A percentile compares a stretch with the other conserved stretches of the same genome.
phyloP scores from a whole-genome alignment of 2,113 vertebrate species.

The Antechinus stuartii region DNA sequence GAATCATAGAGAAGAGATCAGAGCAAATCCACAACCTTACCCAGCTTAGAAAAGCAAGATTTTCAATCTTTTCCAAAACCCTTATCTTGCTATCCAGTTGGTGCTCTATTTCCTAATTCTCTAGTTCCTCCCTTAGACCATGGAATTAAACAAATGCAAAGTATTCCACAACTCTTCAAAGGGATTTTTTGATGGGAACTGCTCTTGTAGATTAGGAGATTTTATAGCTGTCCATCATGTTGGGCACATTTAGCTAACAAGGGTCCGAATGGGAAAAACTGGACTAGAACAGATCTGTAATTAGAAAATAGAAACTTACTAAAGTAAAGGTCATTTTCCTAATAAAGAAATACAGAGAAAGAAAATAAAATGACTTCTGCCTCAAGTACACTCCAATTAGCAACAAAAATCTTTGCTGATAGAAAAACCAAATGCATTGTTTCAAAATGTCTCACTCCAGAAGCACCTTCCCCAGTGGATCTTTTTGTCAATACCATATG shows the following conservation, averaged over 20 bases:
- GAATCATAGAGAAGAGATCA: constrained; percentile 24
- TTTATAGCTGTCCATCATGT: not conserved
- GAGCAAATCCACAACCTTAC: constrained; percentile 4
- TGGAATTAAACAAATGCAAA: constrained; percentile 37
- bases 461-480: not conserved
- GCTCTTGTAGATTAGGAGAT: constrained; percentile 11
- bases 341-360: not conserved
- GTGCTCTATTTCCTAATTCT: not conserved
- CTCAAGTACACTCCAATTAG: not conserved
- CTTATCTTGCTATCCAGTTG: constrained; percentile 24
- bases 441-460: not conserved
- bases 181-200: not conserved
- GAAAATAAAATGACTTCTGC: not conserved
- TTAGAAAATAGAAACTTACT: not conserved
- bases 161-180: not conserved
- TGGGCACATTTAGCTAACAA: not conserved
- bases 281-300: not conserved
- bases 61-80: constrained; percentile 20
- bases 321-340: not conserved
- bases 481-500: not conserved
- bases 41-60: not conserved
- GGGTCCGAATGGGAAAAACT: not conserved
- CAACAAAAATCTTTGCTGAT: not conserved
- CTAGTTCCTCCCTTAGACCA: not conserved
- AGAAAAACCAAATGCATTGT: not conserved